A percentile compares a stretch with the other conserved stretches of the same genome.
phyloP scores from a whole-genome alignment of 92 coral and sea anemone species.

The Pocillopora grandis region DNA sequence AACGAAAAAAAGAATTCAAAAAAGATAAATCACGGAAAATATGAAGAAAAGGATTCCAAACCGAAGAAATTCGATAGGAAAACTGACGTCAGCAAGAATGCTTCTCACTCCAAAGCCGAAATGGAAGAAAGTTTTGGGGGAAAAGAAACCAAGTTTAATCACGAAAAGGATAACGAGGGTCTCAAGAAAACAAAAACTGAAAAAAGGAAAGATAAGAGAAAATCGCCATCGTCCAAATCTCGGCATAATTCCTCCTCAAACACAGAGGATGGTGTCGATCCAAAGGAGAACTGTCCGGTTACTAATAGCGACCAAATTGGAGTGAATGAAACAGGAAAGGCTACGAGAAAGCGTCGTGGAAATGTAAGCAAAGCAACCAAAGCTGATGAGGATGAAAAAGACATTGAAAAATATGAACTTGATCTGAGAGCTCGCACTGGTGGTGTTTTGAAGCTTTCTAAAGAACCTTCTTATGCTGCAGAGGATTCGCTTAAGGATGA shows the following conservation, averaged over 20 bases:
- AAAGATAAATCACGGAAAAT: constrained; percentile 32
- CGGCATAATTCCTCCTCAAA: constrained; percentile 6
- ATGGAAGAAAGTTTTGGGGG: constrained; percentile 14
- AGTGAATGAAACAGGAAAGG: neutral
- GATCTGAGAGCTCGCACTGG: constrained; percentile 38
- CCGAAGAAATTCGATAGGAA: constrained; percentile 31
- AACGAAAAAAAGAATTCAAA: constrained; percentile 47
- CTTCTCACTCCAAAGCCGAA: constrained; percentile 16
- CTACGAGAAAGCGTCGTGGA: constrained; percentile 6
- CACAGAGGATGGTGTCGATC: constrained; percentile 10
- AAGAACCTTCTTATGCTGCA: neutral
- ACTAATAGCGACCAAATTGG: constrained; percentile 15
- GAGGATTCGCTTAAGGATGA: constrained; percentile 1
- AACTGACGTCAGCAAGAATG: constrained; percentile 25
- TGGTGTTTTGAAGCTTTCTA: constrained; percentile 32
- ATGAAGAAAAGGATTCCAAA: constrained; percentile 29
- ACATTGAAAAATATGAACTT: constrained; percentile 26
- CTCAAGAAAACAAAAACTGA: constrained; percentile 13
- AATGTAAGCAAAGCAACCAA: neutral
- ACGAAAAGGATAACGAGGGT: constrained; percentile 16
- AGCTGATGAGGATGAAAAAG: constrained; percentile 21
- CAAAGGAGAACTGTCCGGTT: constrained; percentile 2
- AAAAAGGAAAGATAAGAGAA: constrained; percentile 30
- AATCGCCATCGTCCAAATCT: constrained; percentile 9
- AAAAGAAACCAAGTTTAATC: constrained; percentile 1